These are phyloP conservation scores for Morus bassanus DNA, from an alignment of 2,797 vertebrate species.

Conservation along the genomic window DNA sequence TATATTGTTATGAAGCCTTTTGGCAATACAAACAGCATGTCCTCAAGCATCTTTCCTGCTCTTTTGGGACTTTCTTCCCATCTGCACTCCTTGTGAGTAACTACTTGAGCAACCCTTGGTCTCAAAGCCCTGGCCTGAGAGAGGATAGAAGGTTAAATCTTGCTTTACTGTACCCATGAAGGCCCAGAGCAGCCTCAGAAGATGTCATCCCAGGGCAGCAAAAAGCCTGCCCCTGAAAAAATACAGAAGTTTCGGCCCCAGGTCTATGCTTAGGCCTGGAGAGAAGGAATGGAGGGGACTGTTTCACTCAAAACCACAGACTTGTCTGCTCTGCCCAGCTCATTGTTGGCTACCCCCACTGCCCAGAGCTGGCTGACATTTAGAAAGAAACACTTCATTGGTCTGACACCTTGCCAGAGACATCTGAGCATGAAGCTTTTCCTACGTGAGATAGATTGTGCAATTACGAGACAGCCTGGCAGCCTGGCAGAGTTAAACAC, in stretches of 20 bases:
- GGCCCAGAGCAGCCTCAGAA: neutral
- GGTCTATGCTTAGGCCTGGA: neutral
- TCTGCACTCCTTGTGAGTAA: neutral
- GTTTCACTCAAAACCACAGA: conserved; percentile 20
- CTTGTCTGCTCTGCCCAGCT: neutral
- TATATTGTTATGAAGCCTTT: neutral
- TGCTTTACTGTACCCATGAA: neutral
- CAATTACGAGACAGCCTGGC: neutral
- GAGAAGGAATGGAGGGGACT: neutral
- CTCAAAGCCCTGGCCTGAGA: neutral
- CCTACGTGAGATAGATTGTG: neutral
- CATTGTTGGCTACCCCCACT: neutral
- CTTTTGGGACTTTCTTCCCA: neutral
- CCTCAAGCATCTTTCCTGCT: neutral
- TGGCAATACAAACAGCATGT: neutral
- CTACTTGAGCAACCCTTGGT: neutral
- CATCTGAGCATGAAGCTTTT: neutral
- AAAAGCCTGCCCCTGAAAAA: neutral
- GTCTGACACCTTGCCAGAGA: conserved; percentile 25
- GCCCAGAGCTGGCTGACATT: conserved; percentile 7
- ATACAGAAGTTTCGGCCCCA: neutral
- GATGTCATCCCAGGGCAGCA: neutral
- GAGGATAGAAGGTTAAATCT: neutral
- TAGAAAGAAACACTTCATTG: conserved; percentile 27
- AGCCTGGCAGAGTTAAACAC: neutral